phyloP scores from a whole-genome alignment of 2,113 vertebrate genomes.

The Alexandromys fortis region DNA sequence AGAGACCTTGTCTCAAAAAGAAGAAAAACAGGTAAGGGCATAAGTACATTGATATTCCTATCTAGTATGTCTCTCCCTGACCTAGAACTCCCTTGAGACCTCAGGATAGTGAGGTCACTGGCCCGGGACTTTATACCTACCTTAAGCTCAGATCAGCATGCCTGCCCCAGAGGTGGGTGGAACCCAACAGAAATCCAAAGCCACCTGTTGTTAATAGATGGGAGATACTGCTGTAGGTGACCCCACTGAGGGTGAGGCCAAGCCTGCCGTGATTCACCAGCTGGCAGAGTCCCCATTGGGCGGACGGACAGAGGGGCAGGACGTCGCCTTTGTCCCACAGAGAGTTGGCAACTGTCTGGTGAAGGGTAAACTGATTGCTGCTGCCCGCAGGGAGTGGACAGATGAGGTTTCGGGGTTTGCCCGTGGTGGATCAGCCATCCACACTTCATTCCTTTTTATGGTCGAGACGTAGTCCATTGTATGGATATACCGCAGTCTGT shows the following conservation, averaged over 20 bases:
- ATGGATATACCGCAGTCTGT: fast-evolving
- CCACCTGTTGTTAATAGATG: neutral
- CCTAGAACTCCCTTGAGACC: neutral
- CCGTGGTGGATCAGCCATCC: neutral
- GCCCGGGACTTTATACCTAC: neutral
- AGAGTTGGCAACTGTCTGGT: neutral
- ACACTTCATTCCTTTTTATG: neutral
- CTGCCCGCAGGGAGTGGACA: neutral
- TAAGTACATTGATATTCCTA: neutral
- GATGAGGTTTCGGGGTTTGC: neutral
- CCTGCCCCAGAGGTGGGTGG: neutral
- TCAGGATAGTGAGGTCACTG: neutral
- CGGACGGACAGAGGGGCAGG: too few species aligned
- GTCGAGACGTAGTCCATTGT: neutral
- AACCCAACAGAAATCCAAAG: neutral
- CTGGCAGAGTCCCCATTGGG: neutral
- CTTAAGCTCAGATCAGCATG: neutral
- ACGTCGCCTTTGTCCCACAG: neutral
- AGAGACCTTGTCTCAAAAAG: too few species aligned
- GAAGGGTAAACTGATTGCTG: neutral
- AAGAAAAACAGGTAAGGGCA: fast-evolving
- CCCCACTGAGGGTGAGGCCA: neutral
- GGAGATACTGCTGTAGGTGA: neutral
- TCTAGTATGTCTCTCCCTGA: neutral
- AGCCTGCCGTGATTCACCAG: neutral